These are phyloP conservation scores for Diplogasteroides magnus DNA, from an alignment of 1,140 invertebrate species.

Conservation along the genomic window DNA sequence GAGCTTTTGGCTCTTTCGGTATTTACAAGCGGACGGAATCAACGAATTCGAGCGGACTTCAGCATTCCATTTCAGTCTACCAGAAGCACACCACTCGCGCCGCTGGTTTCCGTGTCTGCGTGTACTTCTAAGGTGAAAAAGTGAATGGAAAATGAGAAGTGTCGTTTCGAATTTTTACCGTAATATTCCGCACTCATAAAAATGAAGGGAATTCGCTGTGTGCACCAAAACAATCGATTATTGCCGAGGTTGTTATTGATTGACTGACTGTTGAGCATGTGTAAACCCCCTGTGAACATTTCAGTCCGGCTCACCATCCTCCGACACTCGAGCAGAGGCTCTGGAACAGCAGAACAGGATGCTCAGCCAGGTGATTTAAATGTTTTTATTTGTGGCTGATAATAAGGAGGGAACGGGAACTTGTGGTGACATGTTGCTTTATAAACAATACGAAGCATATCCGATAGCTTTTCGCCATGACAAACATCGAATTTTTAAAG, in stretches of 20 bases:
- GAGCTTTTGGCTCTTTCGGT: neutral
- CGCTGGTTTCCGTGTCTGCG: neutral
- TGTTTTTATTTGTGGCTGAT: neutral
- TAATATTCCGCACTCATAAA: no score
- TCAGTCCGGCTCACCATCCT: slow-evolving; percentile 7
- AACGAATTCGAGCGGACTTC: neutral
- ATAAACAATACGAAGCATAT: no score
- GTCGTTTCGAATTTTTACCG: neutral
- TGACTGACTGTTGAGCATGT: no score
- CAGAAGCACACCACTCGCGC: no score
- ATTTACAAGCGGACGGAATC: neutral
- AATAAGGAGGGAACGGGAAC: no score
- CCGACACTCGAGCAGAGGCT: slow-evolving; percentile 4
- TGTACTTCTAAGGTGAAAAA: neutral
- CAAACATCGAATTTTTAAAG: no score
- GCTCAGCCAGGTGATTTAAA: slow-evolving; percentile 2
- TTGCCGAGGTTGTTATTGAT: neutral
- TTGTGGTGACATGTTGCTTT: no score
- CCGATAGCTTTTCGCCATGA: no score
- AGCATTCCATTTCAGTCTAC: neutral
- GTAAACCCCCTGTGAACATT: no score
- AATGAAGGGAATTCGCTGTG: no score
- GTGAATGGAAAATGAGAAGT: neutral
- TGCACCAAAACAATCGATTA: no score
- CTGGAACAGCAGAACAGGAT: slow-evolving; percentile 17